Base-by-base conservation (phyloP, 2,797 vertebrate species). In the Margarornis squamiger region DNA sequence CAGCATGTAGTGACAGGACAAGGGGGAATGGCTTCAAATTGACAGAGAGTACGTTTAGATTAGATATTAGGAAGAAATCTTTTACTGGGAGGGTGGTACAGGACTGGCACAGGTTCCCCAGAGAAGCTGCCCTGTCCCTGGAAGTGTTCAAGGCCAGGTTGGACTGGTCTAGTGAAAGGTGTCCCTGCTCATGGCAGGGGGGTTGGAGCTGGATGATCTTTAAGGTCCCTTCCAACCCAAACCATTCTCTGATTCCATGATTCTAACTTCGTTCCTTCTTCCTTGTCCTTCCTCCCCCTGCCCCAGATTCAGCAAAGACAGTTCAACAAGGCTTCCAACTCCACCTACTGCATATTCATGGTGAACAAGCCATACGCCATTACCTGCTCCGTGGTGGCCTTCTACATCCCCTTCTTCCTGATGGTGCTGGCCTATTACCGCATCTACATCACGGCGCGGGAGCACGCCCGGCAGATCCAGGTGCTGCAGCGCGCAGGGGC, bases 391-490 rank as follows among this genome's bases (percentile, higher is more conserved):
- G 98, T 99, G 98, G 99, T 99, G 97, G 99, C 99, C 95, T 99
- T 99, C 98, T 99, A 99, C 98, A 98, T 99, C 94, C 99, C 99
- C 1, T 98, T 99, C 96, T 93, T 99, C 67, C 98, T 99, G 88
- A 99, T 99, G 99, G 99, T 99, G 94, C 98, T 99, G 98, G 99
- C 99, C 92, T 99, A 99, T 97, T 99, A 99, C 96, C 99, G 99
- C 97, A 99, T 99, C 98, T 99, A 99, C 10, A 73, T 99, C 96
- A 99, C 99, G 0, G 99, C 99, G 6, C 98, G 98, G 16, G 99
- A 98, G 8, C 99, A 99, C 7, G 99, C 99, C 18, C 98, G 97
- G 29, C 99, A 99, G 98, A 99, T 99, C 97, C 98, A 97, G 96
- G 97, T 98, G 96, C 97, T 99, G 93, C 98, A 99, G 95, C 98